Base-by-base conservation (phyloP, 2,888 invertebrate genomes). In the Athripsodes cinereus region DNA sequence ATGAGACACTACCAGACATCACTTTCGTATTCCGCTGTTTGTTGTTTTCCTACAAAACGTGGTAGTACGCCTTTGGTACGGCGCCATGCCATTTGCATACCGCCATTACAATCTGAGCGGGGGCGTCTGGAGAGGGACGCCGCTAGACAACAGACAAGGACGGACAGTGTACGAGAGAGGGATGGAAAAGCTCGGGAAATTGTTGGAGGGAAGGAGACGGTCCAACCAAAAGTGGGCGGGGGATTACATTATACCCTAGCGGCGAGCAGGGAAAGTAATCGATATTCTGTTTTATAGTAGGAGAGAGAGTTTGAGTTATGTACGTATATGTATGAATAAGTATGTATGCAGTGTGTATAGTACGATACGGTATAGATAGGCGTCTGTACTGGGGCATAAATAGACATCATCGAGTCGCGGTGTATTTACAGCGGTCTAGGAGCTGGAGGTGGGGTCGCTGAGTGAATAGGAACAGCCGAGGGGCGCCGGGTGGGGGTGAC, bases 241-340 rank as follows among this genome's bases (percentile, higher is more conserved):
- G 79, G 79, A 78, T 79, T 79, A 79, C 76, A 78, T 78, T 79
- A 79, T 76, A 57, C 56, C 59, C 59, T 59, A 58, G 62, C 58
- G 55, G 62, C 62, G 59, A 77, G 78, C 77, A 78, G 79, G 78
- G 79, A 79, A 79, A 79, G 79, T 78, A 78, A 79, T 78, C 79
- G 78, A 79, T 79, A 78, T 78, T 78, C 78, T 72, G 78, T 76
- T 78, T 76, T 77, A 78, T 78, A 75, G 73, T 74, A 73, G 74
- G 73, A 57, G 57, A 60, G 60, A 57, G 62, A 62, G 62, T 57
- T 58, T 54, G 58, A 60, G 56, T 60, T 57, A 57, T 57, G 60
- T 57, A 57, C 50, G 55, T 55, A 40, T 3, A 13, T 13, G 16
- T 40, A 40, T 10, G 26, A 26, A 10, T 26, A 26, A 26, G 5